These are phyloP conservation scores for Zapornia atra DNA, from an alignment of 2,113 vertebrate species.

Conservation along the genomic window DNA sequence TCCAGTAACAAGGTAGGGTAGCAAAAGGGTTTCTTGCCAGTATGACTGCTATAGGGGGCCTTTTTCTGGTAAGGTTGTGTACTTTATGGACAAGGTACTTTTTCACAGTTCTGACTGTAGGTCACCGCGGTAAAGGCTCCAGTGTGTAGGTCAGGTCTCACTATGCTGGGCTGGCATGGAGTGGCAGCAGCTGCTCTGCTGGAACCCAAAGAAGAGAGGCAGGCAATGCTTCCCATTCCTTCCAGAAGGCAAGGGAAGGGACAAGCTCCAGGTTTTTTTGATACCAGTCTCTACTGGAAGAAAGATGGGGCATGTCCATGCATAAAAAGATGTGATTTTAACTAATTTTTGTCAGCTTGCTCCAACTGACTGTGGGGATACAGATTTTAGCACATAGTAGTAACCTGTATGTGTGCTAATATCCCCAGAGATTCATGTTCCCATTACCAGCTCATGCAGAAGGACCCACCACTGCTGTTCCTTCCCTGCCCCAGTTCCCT, in stretches of 20 bases:
- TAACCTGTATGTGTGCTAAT: too few species aligned
- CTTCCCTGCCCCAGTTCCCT: fast-evolving
- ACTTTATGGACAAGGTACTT: neutral
- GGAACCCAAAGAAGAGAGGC: neutral
- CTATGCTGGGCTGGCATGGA: too few species aligned
- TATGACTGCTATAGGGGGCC: neutral
- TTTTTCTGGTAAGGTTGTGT: neutral
- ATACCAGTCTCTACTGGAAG: neutral
- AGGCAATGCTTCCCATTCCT: neutral
- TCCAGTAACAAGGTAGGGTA: neutral
- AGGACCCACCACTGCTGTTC: neutral
- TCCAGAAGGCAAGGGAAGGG: neutral
- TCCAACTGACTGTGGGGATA: neutral
- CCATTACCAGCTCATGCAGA: fast-evolving
- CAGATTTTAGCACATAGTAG: neutral
- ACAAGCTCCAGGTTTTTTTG: neutral
- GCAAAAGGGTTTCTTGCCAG: neutral
- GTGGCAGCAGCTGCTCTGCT: neutral
- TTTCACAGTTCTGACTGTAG: neutral
- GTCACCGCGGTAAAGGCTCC: neutral
- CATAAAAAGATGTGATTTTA: neutral
- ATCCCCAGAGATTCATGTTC: neutral
- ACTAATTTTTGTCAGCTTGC: neutral
- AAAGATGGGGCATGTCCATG: neutral
- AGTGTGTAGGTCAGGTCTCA: neutral